Percentiles rank a stretch among this genome's conserved stretches.
Conservation (phyloP, 2,797 vertebrate genomes). For the Rhinophrynus dorsalis region DNA sequence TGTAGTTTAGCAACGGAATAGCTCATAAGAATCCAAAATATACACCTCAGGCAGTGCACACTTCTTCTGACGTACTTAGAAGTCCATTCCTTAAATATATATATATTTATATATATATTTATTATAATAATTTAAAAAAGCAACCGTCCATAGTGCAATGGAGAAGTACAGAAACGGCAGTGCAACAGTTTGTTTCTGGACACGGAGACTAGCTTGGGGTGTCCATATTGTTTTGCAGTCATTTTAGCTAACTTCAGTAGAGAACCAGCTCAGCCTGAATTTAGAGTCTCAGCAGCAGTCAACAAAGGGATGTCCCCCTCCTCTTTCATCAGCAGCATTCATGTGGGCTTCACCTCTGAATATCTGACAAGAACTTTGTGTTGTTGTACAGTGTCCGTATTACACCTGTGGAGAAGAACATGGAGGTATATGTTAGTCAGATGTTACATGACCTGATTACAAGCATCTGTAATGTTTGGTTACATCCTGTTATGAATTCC, state of each 20-base stretch:
- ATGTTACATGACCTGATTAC: not conserved
- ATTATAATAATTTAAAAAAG: constrained; percentile 74
- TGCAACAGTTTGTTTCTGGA: constrained; percentile 79
- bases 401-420: constrained; percentile 76
- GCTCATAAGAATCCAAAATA: constrained; percentile 81
- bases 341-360: constrained; percentile 89
- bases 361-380: constrained; percentile 66
- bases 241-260: constrained; percentile 84
- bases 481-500: not conserved
- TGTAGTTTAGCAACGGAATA: constrained; percentile 78
- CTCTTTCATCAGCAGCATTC: constrained; percentile 92
- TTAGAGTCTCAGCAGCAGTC: constrained; percentile 91
- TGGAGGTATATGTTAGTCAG: constrained; percentile 5
- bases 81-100: constrained; percentile 75
- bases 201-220: constrained; percentile 82
- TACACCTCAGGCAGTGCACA: constrained; percentile 79
- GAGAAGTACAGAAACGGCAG: constrained; percentile 82
- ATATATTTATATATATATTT: constrained; percentile 44
- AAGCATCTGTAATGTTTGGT: not conserved
- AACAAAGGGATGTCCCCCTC: constrained; percentile 82
- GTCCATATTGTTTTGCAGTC: constrained; percentile 86
- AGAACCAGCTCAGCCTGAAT: constrained; percentile 97
- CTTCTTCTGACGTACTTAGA: constrained; percentile 74
- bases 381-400: constrained; percentile 62
- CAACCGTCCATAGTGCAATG: constrained; percentile 98